phyloP scores from a whole-genome alignment of 2,113 vertebrate genomes.

The Heterocephalus glaber region DNA sequence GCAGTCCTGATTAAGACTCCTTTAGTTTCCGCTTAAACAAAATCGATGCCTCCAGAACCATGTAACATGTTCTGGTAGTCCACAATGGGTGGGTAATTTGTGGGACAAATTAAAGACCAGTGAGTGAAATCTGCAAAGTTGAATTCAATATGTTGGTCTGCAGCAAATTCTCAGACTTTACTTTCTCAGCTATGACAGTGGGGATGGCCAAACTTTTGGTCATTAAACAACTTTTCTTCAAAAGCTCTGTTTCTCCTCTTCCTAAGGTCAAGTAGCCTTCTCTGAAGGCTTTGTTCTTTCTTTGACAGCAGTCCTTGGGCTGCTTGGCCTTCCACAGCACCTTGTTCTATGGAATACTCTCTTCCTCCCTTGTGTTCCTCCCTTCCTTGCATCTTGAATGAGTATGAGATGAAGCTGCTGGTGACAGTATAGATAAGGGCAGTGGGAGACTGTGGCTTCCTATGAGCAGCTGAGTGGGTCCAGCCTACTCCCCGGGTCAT shows the following conservation, averaged over 20 bases:
- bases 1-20: background rate
- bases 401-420: background rate
- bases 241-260: background rate
- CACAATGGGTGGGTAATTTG: background rate
- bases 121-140: background rate
- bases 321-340: background rate
- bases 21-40: conserved; percentile 8
- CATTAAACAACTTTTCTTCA: background rate
- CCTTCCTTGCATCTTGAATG: background rate
- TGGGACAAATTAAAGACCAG: background rate
- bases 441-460: background rate
- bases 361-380: background rate
- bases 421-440: background rate
- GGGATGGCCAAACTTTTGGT: background rate
- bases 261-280: background rate
- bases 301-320: background rate
- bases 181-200: background rate
- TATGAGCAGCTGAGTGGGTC: background rate
- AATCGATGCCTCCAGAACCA: background rate
- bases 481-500: background rate
- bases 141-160: background rate
- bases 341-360: background rate
- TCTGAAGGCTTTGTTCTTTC: background rate
- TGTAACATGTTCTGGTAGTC: background rate
- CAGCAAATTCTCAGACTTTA: background rate